phyloP scores from a whole-genome alignment of 2,113 vertebrate genomes.

The Tautogolabrus adspersus region DNA sequence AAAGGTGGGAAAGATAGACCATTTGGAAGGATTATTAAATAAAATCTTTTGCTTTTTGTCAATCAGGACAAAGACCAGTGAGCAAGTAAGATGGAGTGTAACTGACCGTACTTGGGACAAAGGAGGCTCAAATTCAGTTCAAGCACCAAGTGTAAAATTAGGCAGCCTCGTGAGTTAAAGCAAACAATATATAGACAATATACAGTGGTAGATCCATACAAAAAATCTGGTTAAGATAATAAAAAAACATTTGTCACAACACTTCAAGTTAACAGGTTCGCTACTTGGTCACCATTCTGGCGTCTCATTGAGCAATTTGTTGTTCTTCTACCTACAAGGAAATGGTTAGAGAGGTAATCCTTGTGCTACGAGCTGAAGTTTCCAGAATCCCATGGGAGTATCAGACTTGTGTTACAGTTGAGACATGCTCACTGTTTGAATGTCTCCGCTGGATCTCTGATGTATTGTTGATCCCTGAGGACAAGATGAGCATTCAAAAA shows the following conservation, averaged over 20 bases:
- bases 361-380: neutral
- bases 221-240: neutral
- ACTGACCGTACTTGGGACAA: neutral
- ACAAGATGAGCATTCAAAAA: constrained; percentile 7
- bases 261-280: neutral
- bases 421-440: neutral
- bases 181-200: neutral
- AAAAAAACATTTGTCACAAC: neutral
- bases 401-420: constrained; percentile 14
- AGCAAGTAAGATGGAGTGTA: neutral
- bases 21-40: neutral
- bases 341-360: neutral
- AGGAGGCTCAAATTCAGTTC: neutral
- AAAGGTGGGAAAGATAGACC: too few species aligned
- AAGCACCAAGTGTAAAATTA: neutral
- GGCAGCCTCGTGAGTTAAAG: neutral
- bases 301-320: neutral
- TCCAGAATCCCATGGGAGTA: neutral
- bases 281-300: neutral
- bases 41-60: neutral
- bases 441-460: constrained; percentile 7
- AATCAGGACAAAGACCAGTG: neutral
- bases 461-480: constrained; percentile 31
- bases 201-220: neutral
- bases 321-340: neutral